A percentile compares a stretch with the other conserved stretches of the same genome.
Conservation (phyloP, 2,113 vertebrate species). For the Climacteris rufus region DNA sequence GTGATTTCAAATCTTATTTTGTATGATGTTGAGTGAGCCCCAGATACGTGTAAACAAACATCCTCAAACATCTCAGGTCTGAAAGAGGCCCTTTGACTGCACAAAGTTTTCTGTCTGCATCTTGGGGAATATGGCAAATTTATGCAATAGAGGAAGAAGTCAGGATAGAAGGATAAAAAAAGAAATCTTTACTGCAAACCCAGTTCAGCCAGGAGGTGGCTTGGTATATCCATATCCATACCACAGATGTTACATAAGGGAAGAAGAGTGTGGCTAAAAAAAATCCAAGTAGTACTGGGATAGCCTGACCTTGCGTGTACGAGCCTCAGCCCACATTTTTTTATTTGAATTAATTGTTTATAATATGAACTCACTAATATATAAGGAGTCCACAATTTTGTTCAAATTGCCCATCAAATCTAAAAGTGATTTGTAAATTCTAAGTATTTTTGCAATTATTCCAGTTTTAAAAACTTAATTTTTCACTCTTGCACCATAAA, state of each 20-base stretch:
- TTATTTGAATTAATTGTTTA: neutral
- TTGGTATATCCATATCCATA: neutral
- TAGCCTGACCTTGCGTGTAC: neutral
- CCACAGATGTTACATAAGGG: neutral
- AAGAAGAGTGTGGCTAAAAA: neutral
- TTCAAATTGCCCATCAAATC: neutral
- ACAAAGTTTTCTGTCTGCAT: neutral
- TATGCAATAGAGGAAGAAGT: neutral
- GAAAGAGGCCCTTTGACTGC: neutral
- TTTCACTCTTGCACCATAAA: neutral
- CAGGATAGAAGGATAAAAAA: neutral
- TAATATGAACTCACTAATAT: neutral
- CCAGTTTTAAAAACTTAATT: rapidly evolving
- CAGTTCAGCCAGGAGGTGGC: neutral
- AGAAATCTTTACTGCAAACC: neutral
- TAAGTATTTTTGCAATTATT: neutral
- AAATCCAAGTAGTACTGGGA: too few species aligned
- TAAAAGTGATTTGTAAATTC: neutral
- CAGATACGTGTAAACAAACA: neutral
- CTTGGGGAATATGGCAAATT: neutral
- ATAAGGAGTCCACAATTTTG: rapidly evolving
- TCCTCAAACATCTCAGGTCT: neutral
- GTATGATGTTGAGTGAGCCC: neutral
- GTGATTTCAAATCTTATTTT: neutral
- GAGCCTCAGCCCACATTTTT: neutral